Evolutionary conservation across 2,888 invertebrate genomes (phyloP).

Genomic region (Eilema griseolum): DNA sequence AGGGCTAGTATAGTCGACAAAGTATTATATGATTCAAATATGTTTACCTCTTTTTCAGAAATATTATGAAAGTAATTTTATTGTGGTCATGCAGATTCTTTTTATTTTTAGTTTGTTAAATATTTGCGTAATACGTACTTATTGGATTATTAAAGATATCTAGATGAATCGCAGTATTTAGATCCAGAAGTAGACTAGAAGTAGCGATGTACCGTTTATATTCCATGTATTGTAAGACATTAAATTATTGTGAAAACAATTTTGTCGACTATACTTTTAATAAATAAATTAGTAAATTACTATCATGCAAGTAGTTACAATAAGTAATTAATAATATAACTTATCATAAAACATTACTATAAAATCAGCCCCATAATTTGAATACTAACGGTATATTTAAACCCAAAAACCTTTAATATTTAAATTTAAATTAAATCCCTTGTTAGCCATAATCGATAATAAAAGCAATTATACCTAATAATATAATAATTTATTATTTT

Average conservation of each 20-base stretch:
- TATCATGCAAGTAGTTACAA: slow-evolving; percentile 7
- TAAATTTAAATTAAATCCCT: not conserved
- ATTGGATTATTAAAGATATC: not conserved
- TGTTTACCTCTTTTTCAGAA: not conserved
- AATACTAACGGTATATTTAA: not conserved
- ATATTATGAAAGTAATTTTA: not conserved
- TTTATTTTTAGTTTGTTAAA: not conserved
- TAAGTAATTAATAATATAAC: not conserved
- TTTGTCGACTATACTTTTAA: slow-evolving; percentile 10
- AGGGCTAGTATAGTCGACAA: slow-evolving; percentile 34
- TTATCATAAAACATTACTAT: not conserved
- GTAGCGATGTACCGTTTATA: too few relatives aligned
- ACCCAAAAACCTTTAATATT: not conserved
- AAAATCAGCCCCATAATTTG: not conserved
- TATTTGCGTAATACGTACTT: not conserved
- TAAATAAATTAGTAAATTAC: slow-evolving; percentile 6
- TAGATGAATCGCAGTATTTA: not conserved
- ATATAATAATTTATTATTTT: not conserved
- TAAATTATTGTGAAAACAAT: not conserved
- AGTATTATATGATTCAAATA: not conserved
- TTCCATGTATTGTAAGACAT: not conserved
- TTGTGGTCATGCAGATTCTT: not conserved
- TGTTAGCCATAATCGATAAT: not conserved
- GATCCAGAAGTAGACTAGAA: too few relatives aligned
- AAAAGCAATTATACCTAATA: not conserved